Percentiles rank a stretch among this genome's conserved stretches.
Conservation (phyloP, 1,140 invertebrate species). For the Brachionus rubens region DNA sequence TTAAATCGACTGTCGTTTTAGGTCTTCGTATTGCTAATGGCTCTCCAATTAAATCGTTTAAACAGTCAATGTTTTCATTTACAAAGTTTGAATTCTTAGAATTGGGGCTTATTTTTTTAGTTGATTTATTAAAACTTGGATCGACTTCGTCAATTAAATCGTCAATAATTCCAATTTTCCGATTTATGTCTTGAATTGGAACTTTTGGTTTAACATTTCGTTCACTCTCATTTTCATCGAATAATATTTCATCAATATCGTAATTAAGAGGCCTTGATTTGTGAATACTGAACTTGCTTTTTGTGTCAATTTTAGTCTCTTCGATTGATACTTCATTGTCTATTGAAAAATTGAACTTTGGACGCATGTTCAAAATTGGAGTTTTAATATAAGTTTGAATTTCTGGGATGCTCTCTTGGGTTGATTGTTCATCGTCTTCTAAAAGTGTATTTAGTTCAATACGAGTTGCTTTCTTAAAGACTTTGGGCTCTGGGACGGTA, state of each 20-base stretch:
- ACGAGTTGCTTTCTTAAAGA: too few relatives aligned
- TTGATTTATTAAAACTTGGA: too few relatives aligned
- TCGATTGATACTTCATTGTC: slow-evolving; percentile 6
- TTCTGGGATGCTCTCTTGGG: neutral
- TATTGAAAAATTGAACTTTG: neutral
- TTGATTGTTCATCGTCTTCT: neutral
- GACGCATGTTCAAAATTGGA: too few relatives aligned
- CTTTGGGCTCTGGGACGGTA: neutral
- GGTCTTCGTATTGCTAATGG: neutral
- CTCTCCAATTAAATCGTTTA: neutral
- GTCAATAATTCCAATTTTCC: too few relatives aligned
- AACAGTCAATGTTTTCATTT: neutral
- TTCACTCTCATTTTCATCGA: neutral
- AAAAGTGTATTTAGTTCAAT: neutral
- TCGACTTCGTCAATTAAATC: too few relatives aligned
- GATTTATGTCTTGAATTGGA: too few relatives aligned
- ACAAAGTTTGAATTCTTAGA: too few relatives aligned
- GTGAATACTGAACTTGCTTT: neutral
- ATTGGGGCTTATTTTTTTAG: too few relatives aligned
- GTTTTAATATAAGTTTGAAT: neutral
- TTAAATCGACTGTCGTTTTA: too few relatives aligned
- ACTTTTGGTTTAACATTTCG: neutral
- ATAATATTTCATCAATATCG: neutral
- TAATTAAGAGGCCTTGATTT: neutral
- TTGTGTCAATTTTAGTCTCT: neutral